Evolutionary conservation across 2,888 invertebrate species (phyloP), one percentile per base, ranked within the genome.

Genomic region (Andrena haemorrhoa): DNA sequence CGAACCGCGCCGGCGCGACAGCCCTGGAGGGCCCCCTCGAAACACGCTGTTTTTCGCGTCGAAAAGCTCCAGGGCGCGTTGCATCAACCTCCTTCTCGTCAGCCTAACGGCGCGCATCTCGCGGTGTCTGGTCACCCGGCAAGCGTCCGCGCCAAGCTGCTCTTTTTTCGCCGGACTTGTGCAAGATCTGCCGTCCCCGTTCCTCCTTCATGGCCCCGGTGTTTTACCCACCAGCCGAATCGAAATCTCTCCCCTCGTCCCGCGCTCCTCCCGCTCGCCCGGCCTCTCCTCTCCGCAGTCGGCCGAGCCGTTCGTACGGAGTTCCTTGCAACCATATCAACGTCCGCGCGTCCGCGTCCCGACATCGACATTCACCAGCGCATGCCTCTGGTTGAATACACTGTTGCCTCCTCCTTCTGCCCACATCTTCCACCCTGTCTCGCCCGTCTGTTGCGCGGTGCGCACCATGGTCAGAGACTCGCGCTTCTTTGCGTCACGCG

Each of bases 301-400:
- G 53, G 31, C 47, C 29, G 68, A 20, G 69, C 63, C 47, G 65
- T 72, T 61, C 81, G 68, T 82, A 71, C 79, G 49, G 49, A 69
- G 70, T 83, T 75, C 71, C 81, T 68, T 69, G 56, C 82, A 74
- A 77, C 83, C 82, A 76, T 84, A 86, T 88, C 84, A 82, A 78
- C 82, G 85, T 86, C 86, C 80, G 79, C 73, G 81, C 84, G 82
- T 83, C 85, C 86, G 71, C 82, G 86, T 85, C 86, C 83, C 85
- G 80, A 86, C 86, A 88, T 88, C 88, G 84, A 89, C 85, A 82
- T 88, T 86, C 84, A 88, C 83, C 80, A 85, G 61, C 74, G 80
- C 86, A 87, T 81, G 80, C 83, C 83, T 78, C 77, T 65, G 77
- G 71, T 82, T 69, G 79, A 86, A 86, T 84, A 73, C 82, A 63